Percentiles rank a stretch among this genome's conserved stretches.
Conservation (phyloP, 2,113 vertebrate genomes). For the Prietella phreatophila region DNA sequence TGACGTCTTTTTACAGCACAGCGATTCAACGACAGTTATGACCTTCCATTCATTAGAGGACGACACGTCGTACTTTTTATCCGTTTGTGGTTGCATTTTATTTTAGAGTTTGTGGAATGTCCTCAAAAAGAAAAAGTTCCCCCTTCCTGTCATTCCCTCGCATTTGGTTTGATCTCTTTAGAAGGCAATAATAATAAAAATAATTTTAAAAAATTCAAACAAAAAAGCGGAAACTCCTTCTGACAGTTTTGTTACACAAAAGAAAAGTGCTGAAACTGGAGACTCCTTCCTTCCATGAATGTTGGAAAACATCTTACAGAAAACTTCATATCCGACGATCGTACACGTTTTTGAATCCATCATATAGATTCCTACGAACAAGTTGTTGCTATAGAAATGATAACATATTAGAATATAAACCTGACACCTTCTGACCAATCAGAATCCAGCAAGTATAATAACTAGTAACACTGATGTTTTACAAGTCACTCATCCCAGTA, state of each 20-base stretch:
- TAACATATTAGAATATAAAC: not conserved
- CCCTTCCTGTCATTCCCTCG: not conserved
- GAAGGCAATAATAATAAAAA: not conserved
- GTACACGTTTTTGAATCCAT: not conserved
- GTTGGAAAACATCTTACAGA: not conserved
- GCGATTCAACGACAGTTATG: not conserved
- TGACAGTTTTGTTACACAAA: not conserved
- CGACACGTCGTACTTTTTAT: not conserved
- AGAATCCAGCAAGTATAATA: not conserved
- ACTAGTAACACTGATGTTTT: not conserved
- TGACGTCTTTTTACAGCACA: not conserved
- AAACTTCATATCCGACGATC: not conserved
- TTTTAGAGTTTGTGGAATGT: not conserved
- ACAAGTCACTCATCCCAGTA: not conserved
- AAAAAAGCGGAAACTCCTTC: too few relatives aligned
- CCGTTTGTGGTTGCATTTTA: not conserved
- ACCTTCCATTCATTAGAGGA: not conserved
- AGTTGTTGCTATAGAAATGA: not conserved
- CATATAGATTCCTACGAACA: not conserved
- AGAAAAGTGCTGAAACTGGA: not conserved
- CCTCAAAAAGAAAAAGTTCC: not conserved
- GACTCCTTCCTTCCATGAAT: not conserved
- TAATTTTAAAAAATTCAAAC: too few relatives aligned
- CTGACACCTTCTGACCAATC: not conserved
- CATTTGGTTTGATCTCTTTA: not conserved